Base-by-base conservation (phyloP, 2,888 invertebrate genomes). In the Dryobota labecula region DNA sequence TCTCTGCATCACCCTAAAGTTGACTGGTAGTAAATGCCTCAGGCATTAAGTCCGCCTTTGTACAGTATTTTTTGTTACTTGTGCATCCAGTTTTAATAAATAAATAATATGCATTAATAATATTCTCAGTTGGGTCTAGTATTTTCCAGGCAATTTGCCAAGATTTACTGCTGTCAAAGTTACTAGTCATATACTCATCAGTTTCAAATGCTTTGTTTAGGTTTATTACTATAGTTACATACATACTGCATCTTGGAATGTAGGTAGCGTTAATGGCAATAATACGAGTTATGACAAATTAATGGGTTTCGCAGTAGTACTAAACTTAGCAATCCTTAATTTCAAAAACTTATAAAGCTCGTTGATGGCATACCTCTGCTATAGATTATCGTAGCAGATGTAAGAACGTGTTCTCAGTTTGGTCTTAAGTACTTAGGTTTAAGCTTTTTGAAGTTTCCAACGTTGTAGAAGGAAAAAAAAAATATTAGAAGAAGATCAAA, bases 131-230 rank as follows among this genome's bases (percentile, higher is more conserved):
- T 27, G n/a, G n/a, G 27, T 20, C 3, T 24, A 53, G 15, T 53
- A 13, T 43, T 49, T 49, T 36, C 5, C 13, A 53, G 49, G 67
- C 38, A 33, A 8, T 0, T 20, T 68, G 60, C 60, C 76, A 80
- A 60, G 47, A 60, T 60, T 66, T 11, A 43, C 0, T 18, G 43
- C 13, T 64, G 38, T 49, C 4, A 49, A 62, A 57, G 13, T 33
- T 27, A 13, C 20, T 20, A 51, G 49, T 57, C 45, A 57, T 65
- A 56, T 9, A 18, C 33, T 36, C 15, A 54, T 27, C 33, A 24
- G 15, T 53, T 65, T 27, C 2, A 38, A 54, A 62, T 7, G 20
- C n/a, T 43, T 54, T 58, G 62, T 67, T 45, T 13, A 38, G 18
- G 13, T 49, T 2, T 11, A 45, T 15, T 45, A 43, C 4, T 27